Base-by-base conservation (phyloP, 2,888 invertebrate genomes). In the Schizaphis graminum region DNA sequence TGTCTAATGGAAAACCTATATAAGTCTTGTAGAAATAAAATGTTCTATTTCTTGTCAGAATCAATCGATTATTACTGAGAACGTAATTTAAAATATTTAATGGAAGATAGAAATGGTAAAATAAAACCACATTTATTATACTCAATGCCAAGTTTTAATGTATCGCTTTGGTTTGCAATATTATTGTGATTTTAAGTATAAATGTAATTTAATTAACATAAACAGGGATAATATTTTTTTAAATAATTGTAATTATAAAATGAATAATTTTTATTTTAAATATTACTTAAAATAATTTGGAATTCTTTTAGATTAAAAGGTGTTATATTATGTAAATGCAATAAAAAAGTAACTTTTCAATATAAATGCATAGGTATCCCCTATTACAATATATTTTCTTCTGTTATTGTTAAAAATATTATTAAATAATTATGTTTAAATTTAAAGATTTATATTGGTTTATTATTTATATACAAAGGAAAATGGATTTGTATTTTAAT, bases 261-360 rank as follows among this genome's bases (percentile, higher is more conserved):
- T 77, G 77, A 77, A 35, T 35, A 4, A 84, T 84, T 84, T 84
- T 84, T 84, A 84, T 84, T 84, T 84, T 84, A 77, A 77, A 77
- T 84, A 84, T 84, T 84, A 84, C 35, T 35, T 84, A 84, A 84
- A 41, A 84, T 35, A 84, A 41, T 84, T 41, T 41, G 41, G 3
- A 21, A 41, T 84, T 13, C 84, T 21, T 84, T 84, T 84, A 35
- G 84, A 84, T 35, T 84, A 84, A 35, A 84, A 87, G 28, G 28
- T 28, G 28, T 87, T 87, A 87, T n/a, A n/a, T n/a, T 47, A 28
- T 61, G 61, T 61, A 28, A 4, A 28, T 28, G 61, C 61, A 61
- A 61, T 3, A 61, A 61, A 28, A 28, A 61, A 3, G 28, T 28
- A 61, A 61, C 61, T 61, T 61, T 61, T 61, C 28, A 61, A 61